phyloP scores from a whole-genome alignment of 35 echinoderm and acorn worm genomes.

The Lytechinus pictus region DNA sequence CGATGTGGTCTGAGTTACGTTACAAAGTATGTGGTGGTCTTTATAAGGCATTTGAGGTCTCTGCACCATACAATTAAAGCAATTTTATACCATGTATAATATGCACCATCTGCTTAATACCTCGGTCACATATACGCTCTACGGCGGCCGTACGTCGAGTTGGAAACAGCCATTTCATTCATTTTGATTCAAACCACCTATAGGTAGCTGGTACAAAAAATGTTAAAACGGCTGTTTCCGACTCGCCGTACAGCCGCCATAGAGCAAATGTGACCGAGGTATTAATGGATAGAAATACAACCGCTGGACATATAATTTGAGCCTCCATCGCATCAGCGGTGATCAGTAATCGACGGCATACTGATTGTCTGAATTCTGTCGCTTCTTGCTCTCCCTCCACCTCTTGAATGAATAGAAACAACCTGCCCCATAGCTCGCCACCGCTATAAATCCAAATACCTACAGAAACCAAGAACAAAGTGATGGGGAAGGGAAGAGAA shows the following conservation, averaged over 20 bases:
- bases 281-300: neutral
- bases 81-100: no score
- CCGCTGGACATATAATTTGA: neutral
- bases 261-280: no score
- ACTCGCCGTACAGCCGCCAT: no score
- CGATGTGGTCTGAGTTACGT: neutral
- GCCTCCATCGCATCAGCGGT: neutral
- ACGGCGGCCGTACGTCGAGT: no score
- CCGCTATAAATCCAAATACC: constrained; percentile 68
- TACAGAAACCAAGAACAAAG: constrained; percentile 14
- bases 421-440: constrained; percentile 39
- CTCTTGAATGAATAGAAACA: constrained; percentile 50
- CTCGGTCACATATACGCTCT: no score
- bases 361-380: neutral
- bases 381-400: constrained; percentile 47
- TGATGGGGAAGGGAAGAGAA: neutral
- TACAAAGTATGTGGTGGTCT: neutral
- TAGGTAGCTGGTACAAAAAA: no score
- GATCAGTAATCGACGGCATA: constrained; percentile 47
- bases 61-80: neutral
- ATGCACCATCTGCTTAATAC: no score
- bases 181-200: no score
- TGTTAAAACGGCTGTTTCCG: no score
- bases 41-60: neutral
- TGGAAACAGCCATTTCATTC: no score